A percentile compares a stretch with the other conserved stretches of the same genome.
These are phyloP conservation scores for Phylloscopus trochiloides DNA, from an alignment of 2,113 vertebrate genomes.

Conservation along the genomic window DNA sequence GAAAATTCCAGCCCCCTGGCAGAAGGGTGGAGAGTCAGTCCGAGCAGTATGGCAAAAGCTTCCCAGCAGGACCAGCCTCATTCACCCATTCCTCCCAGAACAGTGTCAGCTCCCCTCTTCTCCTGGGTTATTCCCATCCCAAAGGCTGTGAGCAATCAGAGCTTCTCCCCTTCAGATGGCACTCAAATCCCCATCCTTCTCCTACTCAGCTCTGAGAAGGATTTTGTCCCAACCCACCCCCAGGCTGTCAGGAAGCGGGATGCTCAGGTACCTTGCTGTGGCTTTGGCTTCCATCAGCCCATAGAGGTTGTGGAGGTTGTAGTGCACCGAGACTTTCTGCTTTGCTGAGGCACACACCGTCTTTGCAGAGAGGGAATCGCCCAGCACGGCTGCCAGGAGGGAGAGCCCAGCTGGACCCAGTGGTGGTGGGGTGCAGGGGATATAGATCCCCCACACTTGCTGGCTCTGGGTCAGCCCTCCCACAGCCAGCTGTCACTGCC, in stretches of 20 bases:
- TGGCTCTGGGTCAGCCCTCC: neutral
- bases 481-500: neutral
- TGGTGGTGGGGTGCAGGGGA: neutral
- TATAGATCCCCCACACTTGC: rapidly evolving
- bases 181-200: neutral
- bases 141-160: neutral
- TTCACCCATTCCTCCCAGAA: neutral
- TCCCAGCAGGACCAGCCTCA: neutral
- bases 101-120: neutral
- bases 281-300: constrained; percentile 81
- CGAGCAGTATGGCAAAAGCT: rapidly evolving
- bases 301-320: constrained; percentile 80
- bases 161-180: neutral
- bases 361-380: constrained; percentile 62
- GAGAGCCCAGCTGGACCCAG: neutral
- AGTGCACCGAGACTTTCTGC: constrained; percentile 72
- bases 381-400: constrained; percentile 66
- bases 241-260: rapidly evolving
- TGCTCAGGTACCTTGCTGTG: constrained; percentile 63
- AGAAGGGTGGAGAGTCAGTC: rapidly evolving
- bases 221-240: neutral
- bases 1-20: neutral
- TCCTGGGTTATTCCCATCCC: neutral
- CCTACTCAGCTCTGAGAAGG: neutral
- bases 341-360: constrained; percentile 73